A percentile compares a stretch with the other conserved stretches of the same genome.
Conservation (phyloP, 2,113 vertebrate genomes). For the Callorhinus ursinus region DNA sequence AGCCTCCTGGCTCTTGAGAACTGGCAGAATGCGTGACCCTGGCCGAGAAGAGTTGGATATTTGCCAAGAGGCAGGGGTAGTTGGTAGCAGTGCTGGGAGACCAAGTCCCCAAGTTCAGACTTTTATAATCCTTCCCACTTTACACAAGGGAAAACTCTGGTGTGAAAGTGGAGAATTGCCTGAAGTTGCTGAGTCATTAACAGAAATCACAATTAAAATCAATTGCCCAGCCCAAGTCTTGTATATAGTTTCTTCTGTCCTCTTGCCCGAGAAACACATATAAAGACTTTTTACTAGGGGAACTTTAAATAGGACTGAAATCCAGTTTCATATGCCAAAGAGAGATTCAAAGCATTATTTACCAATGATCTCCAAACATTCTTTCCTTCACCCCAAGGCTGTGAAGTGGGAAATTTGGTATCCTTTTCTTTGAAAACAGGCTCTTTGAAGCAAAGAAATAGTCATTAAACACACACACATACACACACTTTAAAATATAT, state of each 20-base stretch:
- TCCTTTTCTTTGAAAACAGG: not conserved
- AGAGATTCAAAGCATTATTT: constrained; percentile 47
- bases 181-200: constrained; percentile 51
- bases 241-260: not conserved
- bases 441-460: not conserved
- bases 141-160: not conserved
- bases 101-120: not conserved
- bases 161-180: not conserved
- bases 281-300: not conserved
- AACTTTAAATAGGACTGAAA: constrained; percentile 31
- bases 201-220: constrained; percentile 43
- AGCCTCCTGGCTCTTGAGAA: constrained; percentile 39
- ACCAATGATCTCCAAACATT: constrained; percentile 14
- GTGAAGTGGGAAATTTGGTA: not conserved
- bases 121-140: constrained; percentile 3
- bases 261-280: not conserved
- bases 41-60: constrained; percentile 1
- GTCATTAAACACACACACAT: not conserved
- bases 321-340: not conserved
- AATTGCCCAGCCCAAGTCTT: constrained; percentile 4
- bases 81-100: not conserved
- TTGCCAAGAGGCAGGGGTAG: constrained; percentile 31
- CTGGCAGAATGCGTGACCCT: not conserved
- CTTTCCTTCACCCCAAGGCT: not conserved
- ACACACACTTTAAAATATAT: not conserved